These are phyloP conservation scores for Charina bottae DNA, from an alignment of 2,113 vertebrate species.

Conservation along the genomic window DNA sequence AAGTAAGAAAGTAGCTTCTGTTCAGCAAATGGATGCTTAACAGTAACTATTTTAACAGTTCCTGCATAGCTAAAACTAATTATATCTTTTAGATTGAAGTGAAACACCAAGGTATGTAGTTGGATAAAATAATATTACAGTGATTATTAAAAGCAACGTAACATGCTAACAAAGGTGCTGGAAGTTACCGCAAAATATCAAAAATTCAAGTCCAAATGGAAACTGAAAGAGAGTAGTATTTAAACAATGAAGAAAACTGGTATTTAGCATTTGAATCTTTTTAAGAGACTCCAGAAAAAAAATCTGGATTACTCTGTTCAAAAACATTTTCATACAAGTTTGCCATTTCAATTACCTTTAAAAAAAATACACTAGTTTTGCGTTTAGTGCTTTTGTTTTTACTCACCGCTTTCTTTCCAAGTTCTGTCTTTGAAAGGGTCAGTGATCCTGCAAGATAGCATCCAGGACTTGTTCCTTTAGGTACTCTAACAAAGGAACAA, in stretches of 20 bases:
- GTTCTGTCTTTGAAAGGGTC: conserved; percentile 92
- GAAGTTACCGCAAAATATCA: conserved; percentile 18
- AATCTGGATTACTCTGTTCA: background rate
- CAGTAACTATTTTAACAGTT: conserved; percentile 37
- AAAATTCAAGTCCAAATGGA: background rate
- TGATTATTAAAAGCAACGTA: background rate
- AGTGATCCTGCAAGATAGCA: conserved; percentile 93
- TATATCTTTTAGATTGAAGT: background rate
- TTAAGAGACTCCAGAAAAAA: conserved; percentile 5
- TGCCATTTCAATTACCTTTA: background rate
- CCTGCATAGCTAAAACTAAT: conserved; percentile 14
- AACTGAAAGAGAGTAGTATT: background rate
- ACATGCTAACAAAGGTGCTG: no score
- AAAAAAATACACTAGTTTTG: background rate
- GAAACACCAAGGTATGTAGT: conserved; percentile 38
- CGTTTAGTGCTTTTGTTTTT: conserved; percentile 42
- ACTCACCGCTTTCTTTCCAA: conserved; percentile 99
- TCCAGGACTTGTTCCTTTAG: conserved; percentile 93
- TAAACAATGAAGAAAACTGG: background rate
- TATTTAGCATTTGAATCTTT: conserved; percentile 41
- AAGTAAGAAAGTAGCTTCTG: conserved; percentile 28
- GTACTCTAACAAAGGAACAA: conserved; percentile 78
- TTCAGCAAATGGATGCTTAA: conserved; percentile 6
- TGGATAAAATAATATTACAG: background rate
- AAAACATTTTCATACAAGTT: background rate